Evolutionary conservation across 1,140 invertebrate genomes (phyloP), one percentile per base, ranked within the genome.

Genomic region (Diabrotica virgifera): DNA sequence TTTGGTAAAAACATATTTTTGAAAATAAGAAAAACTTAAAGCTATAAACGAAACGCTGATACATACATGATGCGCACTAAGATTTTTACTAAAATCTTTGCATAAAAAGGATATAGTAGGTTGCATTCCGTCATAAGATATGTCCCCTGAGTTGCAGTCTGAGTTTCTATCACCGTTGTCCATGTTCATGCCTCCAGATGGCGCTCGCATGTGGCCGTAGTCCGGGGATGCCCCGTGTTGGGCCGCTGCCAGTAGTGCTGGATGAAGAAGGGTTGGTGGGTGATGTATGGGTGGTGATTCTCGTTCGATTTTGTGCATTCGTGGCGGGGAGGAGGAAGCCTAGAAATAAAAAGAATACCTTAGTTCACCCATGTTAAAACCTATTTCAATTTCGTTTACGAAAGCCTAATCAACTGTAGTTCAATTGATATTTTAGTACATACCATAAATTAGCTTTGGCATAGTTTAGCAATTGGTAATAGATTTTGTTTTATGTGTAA

Each of bases 41-140:
- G 36, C 63, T 40, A 67, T 60, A 24, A 24, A 24, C 24, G 24
- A 24, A 24, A 24, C 24, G 4, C 24, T 64, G 38, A 63, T 57
- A 66, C 68, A 62, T 72, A 72, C 71, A 70, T 72, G 70, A 36
- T 68, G 66, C 14, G 66, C 51, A 70, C 64, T 68, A 69, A 69
- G 62, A 72, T 67, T 70, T 72, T 70, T 70, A 62, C 65, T 69
- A 69, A 70, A 74, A 72, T 71, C 68, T 74, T 76, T 77, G 75
- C 71, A 78, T 85, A 85, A 88, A 92, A 94, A 94, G 90, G 92
- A 94, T 93, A 94, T 93, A 88, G 91, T 92, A 90, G 91, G 91
- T 83, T 91, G 90, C 85, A 93, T 89, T 81, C 91, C 91, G 80
- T 94, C 92, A 85, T 91, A 94, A 73, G 87, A 86, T 79, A 92